These are phyloP conservation scores for Phytoseiulus persimilis DNA, from an alignment of 2,888 invertebrate species.

Conservation along the genomic window DNA sequence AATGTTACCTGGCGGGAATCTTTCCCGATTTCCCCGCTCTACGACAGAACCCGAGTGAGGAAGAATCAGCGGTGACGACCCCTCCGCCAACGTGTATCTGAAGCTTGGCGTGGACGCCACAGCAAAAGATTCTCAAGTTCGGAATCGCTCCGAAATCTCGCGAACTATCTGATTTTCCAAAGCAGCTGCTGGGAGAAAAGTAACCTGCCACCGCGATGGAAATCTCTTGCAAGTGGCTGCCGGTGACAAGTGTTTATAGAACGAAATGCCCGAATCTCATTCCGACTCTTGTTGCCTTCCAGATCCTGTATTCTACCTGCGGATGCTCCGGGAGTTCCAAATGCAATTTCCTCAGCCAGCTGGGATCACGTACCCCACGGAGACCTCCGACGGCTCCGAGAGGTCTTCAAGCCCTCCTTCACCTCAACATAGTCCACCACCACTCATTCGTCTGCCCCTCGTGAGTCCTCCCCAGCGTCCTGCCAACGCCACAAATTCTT, in stretches of 20 bases:
- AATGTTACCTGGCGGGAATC: no score
- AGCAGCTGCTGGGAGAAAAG: not conserved
- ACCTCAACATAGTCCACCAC: constrained; percentile 16
- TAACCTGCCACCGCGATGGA: not conserved
- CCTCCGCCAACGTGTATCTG: no score
- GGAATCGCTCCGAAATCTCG: not conserved
- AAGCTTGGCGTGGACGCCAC: no score
- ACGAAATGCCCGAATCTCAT: not conserved
- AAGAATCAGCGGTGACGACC: no score
- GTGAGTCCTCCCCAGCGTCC: not conserved
- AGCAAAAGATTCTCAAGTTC: not conserved
- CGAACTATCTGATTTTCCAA: not conserved
- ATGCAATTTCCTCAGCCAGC: not conserved
- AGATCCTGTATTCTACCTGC: constrained; percentile 25
- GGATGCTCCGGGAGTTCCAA: constrained; percentile 22
- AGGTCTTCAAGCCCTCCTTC: constrained; percentile 24
- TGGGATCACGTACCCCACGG: not conserved
- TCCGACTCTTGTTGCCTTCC: not conserved
- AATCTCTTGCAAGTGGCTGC: not conserved
- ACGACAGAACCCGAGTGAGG: no score
- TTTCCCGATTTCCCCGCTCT: no score
- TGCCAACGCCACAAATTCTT: not conserved
- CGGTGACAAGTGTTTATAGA: no score
- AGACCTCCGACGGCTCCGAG: constrained; percentile 25
- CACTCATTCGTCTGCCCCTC: not conserved